Conservation (phyloP, 2,113 vertebrate genomes). For the Blennius ocellaris region DNA sequence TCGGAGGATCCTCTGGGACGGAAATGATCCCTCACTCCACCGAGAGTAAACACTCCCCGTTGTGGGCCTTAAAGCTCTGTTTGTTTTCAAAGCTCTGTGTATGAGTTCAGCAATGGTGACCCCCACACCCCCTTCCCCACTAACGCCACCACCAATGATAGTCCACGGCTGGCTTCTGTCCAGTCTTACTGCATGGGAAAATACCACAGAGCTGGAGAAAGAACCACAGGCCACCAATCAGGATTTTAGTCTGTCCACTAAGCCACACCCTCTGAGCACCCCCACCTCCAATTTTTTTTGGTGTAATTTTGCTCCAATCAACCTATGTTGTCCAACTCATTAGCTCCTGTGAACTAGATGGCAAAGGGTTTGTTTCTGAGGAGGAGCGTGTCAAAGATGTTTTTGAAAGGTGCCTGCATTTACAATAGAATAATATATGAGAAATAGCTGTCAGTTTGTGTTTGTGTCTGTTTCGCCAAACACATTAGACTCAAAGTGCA, state of each 20-base stretch:
- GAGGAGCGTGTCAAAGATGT: no score
- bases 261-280: slow-evolving; percentile 28
- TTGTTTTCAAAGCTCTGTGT: slow-evolving; percentile 82
- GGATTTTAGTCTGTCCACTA: slow-evolving; percentile 41
- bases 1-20: slow-evolving; percentile 48
- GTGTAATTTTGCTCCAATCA: no score
- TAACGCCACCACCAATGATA: slow-evolving; percentile 66
- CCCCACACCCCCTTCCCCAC: slow-evolving; percentile 65
- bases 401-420: no score
- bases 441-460: no score
- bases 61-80: slow-evolving; percentile 71
- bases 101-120: slow-evolving; percentile 79
- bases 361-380: no score
- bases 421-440: no score
- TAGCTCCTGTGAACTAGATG: no score
- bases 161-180: slow-evolving; percentile 83
- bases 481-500: no score
- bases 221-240: slow-evolving; percentile 63
- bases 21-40: slow-evolving; percentile 75
- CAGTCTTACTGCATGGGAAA: slow-evolving; percentile 94
- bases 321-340: no score
- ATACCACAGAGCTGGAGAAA: slow-evolving; percentile 82
- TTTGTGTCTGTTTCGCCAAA: no score
- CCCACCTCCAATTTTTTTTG: no score
- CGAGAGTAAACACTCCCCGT: slow-evolving; percentile 76